Percentiles rank a stretch among this genome's conserved stretches.
Evolutionary conservation across 2,797 vertebrate species (phyloP).

Genomic region (Scarus forsteni): DNA sequence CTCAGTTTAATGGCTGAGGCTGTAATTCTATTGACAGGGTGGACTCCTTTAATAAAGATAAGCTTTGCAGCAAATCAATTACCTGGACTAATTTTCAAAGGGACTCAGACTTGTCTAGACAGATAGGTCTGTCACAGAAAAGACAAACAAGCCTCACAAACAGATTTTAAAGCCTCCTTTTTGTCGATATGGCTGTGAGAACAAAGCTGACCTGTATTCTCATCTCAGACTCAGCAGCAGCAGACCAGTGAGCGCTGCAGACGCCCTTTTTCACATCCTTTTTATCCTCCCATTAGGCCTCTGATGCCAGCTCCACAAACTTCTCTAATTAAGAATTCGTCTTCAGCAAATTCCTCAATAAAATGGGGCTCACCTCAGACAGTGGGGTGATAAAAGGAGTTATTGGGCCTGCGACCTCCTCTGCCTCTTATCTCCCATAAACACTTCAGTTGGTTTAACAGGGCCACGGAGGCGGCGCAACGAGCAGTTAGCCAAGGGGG

Average conservation of each 20-base stretch:
- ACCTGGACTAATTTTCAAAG: conserved; percentile 67
- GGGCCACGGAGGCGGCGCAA: conserved; percentile 62
- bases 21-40: conserved; percentile 71
- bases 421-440: conserved; percentile 84
- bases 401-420: conserved; percentile 82
- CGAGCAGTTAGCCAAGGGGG: conserved; percentile 73
- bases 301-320: conserved; percentile 73
- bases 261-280: conserved; percentile 54
- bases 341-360: conserved; percentile 72
- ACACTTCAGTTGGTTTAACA: conserved; percentile 84
- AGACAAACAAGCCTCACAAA: conserved; percentile 43
- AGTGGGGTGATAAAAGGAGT: conserved; percentile 78
- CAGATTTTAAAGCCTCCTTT: conserved; percentile 21
- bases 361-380: conserved; percentile 72
- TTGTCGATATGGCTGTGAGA: conserved; percentile 37
- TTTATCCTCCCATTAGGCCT: conserved; percentile 69
- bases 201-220: conserved; percentile 41
- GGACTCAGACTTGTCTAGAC: conserved; percentile 54
- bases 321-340: conserved; percentile 84
- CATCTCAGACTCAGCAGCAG: conserved; percentile 31
- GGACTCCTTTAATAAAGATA: conserved; percentile 75
- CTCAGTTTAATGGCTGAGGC: conserved; percentile 63
- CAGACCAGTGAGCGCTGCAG: conserved; percentile 38
- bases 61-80: conserved; percentile 73
- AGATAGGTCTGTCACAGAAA: conserved; percentile 40